Conservation (phyloP, 2,113 vertebrate genomes). For the Emydura subglobosa region DNA sequence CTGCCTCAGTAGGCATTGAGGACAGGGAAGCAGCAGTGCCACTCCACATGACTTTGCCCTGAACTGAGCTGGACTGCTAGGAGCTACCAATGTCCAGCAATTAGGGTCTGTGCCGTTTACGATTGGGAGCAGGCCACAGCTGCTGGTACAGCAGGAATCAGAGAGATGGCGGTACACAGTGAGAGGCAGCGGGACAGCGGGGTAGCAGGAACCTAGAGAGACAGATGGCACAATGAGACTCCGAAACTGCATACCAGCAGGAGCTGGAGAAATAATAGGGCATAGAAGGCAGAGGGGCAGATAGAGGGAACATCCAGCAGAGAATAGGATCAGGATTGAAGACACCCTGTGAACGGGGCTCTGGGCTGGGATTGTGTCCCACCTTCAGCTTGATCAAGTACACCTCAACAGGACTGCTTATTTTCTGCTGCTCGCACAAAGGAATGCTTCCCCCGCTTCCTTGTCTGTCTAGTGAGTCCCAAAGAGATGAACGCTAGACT, state of each 20-base stretch:
- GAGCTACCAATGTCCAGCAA: too few relatives aligned
- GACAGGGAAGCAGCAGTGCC: rapidly evolving
- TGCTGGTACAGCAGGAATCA: neutral
- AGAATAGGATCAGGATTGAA: neutral
- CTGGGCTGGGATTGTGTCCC: neutral
- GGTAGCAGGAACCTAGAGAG: neutral
- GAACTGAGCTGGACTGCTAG: neutral
- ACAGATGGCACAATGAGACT: neutral
- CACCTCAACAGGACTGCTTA: neutral
- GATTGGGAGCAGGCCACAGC: neutral
- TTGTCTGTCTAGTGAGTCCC: neutral
- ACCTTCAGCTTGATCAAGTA: neutral
- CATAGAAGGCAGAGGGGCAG: rapidly evolving
- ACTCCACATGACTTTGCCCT: rapidly evolving
- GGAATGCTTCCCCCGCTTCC: neutral
- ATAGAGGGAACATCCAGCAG: too few relatives aligned
- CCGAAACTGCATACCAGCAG: neutral
- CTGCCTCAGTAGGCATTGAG: neutral
- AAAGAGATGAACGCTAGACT: neutral
- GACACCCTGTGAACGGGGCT: neutral
- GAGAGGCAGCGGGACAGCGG: neutral
- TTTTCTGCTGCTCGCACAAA: neutral
- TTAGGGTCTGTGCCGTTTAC: neutral
- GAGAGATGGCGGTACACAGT: rapidly evolving
- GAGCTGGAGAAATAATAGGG: neutral